Evolutionary conservation across 1,140 invertebrate species (phyloP).

Genomic region (Dendroctonus valens): DNA sequence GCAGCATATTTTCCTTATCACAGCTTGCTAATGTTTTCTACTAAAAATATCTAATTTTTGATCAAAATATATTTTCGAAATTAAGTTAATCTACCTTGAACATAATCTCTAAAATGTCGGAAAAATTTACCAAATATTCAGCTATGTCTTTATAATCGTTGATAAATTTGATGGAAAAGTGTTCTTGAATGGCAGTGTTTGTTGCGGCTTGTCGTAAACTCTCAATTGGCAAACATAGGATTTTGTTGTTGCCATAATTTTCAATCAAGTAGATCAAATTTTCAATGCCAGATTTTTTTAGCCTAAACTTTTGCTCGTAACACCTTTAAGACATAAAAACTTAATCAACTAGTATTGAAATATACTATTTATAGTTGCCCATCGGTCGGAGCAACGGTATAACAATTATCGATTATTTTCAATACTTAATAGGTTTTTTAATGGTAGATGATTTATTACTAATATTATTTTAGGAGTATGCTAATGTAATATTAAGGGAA

Average conservation of each 20-base stretch:
- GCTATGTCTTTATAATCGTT: constrained; percentile 71
- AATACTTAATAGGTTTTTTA: no score
- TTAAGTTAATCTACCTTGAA: constrained; percentile 59
- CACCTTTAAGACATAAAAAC: constrained; percentile 58
- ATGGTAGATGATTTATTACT: no score
- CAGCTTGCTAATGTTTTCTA: constrained; percentile 63
- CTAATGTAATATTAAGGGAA: no score
- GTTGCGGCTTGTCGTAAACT: constrained; percentile 78
- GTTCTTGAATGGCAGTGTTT: constrained; percentile 84
- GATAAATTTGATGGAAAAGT: constrained; percentile 78
- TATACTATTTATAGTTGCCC: no score
- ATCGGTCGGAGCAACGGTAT: no score
- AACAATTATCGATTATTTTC: no score
- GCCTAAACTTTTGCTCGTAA: constrained; percentile 92
- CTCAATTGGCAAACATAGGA: constrained; percentile 68
- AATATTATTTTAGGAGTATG: no score
- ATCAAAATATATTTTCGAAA: background rate
- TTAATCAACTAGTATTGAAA: no score
- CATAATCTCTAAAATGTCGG: constrained; percentile 62
- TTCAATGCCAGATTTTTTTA: constrained; percentile 77
- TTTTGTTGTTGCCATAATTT: constrained; percentile 65
- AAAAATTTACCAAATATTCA: constrained; percentile 76
- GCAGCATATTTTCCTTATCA: constrained; percentile 54
- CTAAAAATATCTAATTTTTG: constrained; percentile 52
- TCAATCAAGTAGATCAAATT: constrained; percentile 89